Conservation (phyloP, 2,888 invertebrate genomes). For the Philaethria dido region DNA sequence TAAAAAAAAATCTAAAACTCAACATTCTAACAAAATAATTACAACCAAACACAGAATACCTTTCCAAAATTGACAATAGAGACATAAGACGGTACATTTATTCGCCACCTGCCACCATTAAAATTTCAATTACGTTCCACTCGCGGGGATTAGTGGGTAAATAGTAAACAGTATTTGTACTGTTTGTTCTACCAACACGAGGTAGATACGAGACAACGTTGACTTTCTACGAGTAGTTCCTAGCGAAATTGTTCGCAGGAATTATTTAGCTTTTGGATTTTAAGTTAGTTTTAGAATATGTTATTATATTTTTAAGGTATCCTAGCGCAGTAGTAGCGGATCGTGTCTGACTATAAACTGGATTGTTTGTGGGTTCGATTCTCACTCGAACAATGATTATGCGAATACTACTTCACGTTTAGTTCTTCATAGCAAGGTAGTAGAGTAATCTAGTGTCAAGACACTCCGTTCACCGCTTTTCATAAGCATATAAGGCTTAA, state of each 20-base stretch:
- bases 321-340: neutral
- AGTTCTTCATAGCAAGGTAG: too few relatives aligned
- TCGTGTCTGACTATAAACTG: neutral
- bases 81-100: neutral
- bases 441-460: too few relatives aligned
- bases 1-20: too few relatives aligned
- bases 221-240: slow-evolving; percentile 18
- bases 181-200: slow-evolving; percentile 31
- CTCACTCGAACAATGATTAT: neutral
- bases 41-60: neutral
- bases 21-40: neutral
- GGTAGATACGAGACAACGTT: neutral
- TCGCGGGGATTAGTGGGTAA: slow-evolving; percentile 42
- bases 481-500: too few relatives aligned
- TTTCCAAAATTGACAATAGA: slow-evolving; percentile 4
- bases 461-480: too few relatives aligned
- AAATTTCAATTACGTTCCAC: slow-evolving; percentile 63
- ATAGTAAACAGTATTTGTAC: slow-evolving; percentile 37
- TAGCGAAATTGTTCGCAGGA: neutral
- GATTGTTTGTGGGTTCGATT: neutral
- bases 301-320: neutral
- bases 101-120: slow-evolving; percentile 64
- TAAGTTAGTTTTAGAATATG: neutral
- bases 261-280: neutral
- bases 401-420: too few relatives aligned